Evolutionary conservation across 2,888 invertebrate genomes (phyloP).

Genomic region (Andrena camellia): DNA sequence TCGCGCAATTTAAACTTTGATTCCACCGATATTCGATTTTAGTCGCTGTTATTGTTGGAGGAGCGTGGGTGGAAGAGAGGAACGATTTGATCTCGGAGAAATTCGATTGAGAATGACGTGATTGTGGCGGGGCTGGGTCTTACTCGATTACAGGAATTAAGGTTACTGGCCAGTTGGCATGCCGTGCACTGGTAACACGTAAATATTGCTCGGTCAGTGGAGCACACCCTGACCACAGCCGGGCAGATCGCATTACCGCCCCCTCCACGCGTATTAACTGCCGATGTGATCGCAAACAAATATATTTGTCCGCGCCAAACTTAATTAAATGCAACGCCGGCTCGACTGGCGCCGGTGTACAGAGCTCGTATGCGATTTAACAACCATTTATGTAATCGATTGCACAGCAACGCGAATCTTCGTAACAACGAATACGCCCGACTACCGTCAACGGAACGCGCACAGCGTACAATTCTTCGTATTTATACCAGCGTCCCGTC

Average conservation of each 20-base stretch:
- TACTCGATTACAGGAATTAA: conserved; percentile 57
- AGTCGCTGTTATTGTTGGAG: neutral
- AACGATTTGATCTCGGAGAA: conserved; percentile 14
- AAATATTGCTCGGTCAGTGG: conserved; percentile 52
- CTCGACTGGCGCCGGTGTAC: conserved; percentile 7
- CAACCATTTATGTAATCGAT: conserved; percentile 44
- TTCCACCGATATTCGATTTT: neutral
- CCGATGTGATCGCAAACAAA: conserved; percentile 51
- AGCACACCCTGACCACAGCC: conserved; percentile 41
- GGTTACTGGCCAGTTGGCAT: conserved; percentile 43
- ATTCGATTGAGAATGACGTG: conserved; percentile 5
- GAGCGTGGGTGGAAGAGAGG: neutral
- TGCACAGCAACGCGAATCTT: neutral
- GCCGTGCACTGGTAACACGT: conserved; percentile 30
- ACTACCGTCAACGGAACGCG: neutral
- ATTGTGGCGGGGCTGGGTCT: conserved; percentile 34
- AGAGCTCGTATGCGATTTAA: conserved; percentile 5
- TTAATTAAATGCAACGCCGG: conserved; percentile 51
- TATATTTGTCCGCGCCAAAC: conserved; percentile 49
- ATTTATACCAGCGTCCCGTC: too few species aligned
- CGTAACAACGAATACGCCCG: neutral
- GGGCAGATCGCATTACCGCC: conserved; percentile 35
- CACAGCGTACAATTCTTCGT: neutral
- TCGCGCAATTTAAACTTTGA: neutral
- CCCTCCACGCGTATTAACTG: conserved; percentile 39